Base-by-base conservation (phyloP, 1,140 invertebrate genomes). In the Ostrea denselamellosa region DNA sequence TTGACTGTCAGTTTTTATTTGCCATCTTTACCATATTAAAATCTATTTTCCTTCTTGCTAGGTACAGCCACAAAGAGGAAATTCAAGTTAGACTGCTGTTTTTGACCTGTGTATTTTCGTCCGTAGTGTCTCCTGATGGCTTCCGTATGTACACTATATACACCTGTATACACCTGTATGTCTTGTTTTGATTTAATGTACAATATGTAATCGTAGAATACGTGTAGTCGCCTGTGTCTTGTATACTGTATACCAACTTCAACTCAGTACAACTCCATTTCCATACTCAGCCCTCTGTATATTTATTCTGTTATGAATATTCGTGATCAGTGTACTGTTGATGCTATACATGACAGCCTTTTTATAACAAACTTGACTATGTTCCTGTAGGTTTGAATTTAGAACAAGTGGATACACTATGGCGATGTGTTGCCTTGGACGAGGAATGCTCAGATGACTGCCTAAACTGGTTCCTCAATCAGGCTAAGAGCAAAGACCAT, bases 71-170 rank as follows among this genome's bases (percentile, higher is more conserved):
- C 94, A 97, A 97, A 93, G 98, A 97, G 12, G 97, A 99, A 94
- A 96, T 99, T 68, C 98, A 98, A 94, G 98, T 98, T 14, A 95
- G 98, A 17, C 94, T 99, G 87, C 97, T 98, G 93, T 99, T 99
- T 95, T 95, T 99, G 25, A 97, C 98, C 3, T 98, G 97, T 81
- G 97, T 99, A 56, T 99, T 98, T 95, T 98, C 97, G n/a, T 97
- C 97, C 0, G 94, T 98, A 86, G 97, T 97, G 10, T 98, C 98
- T 28, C 98, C 98, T 14, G 97, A 98, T 89, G 96, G 96, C 89
- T 98, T 99, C 95, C 96, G 97, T 95, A 93, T 93, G 93, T 94
- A 77, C 86, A 25, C 62, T 17, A 22, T 81, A 34, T 28, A 8
- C 25, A 10, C 14, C 68, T 12, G 12, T 58, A 19, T 58, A 12